Evolutionary conservation across 2,113 vertebrate genomes (phyloP).

Genomic region (Eulemur rufifrons): DNA sequence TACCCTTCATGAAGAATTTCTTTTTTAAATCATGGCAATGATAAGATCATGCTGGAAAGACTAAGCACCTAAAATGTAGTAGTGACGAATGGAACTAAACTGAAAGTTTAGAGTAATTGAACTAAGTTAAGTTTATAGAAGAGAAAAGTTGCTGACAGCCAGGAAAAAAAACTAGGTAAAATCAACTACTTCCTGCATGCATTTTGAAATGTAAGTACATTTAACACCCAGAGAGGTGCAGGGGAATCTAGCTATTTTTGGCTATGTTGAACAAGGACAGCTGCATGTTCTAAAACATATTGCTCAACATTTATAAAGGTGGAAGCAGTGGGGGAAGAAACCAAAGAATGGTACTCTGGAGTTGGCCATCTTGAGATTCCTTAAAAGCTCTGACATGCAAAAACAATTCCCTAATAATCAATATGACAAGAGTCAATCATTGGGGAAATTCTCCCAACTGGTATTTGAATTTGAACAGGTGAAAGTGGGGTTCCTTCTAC

Average conservation of each 20-base stretch:
- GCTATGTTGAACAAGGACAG: conserved; percentile 81
- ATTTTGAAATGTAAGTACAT: conserved; percentile 85
- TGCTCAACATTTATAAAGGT: conserved; percentile 67
- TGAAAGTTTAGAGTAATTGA: conserved; percentile 70
- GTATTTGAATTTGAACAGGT: neutral
- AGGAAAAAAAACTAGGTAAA: conserved; percentile 72
- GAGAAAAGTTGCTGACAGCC: conserved; percentile 80
- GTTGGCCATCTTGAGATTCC: conserved; percentile 60
- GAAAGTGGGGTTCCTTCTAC: neutral
- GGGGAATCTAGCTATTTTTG: conserved; percentile 79
- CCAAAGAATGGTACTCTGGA: neutral
- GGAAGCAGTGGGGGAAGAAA: neutral
- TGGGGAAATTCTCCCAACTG: neutral
- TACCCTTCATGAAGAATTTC: neutral
- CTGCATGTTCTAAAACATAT: conserved; percentile 80
- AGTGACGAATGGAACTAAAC: conserved; percentile 66
- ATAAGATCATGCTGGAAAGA: conserved; percentile 74
- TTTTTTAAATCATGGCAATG: conserved; percentile 42
- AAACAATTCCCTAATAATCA: conserved; percentile 21
- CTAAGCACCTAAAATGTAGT: conserved; percentile 60
- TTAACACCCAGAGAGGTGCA: conserved; percentile 78
- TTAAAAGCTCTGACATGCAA: conserved; percentile 19
- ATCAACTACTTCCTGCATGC: conserved; percentile 77
- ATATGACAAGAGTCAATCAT: neutral
- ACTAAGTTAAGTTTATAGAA: conserved; percentile 79